A percentile compares a stretch with the other conserved stretches of the same genome.
Conservation (phyloP, 2,113 vertebrate genomes). For the Ia io region DNA sequence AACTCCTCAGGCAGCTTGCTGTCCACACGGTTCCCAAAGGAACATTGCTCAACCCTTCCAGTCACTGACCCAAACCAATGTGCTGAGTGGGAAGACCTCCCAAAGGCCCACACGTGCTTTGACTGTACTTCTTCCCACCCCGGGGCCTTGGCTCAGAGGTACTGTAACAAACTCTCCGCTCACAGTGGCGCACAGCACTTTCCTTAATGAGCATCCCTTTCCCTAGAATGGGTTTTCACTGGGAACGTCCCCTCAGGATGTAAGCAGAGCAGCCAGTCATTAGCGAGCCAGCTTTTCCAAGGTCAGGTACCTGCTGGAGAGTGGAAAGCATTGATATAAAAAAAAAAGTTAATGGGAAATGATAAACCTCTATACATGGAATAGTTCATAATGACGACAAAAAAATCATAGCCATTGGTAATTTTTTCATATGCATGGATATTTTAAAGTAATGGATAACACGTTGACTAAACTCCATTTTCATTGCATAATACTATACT, state of each 20-base stretch:
- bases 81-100: not conserved
- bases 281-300: not conserved
- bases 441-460: not conserved
- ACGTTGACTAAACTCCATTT: not conserved
- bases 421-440: not conserved
- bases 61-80: not conserved
- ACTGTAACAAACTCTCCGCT: not conserved
- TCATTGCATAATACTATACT: not conserved
- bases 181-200: not conserved
- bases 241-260: not conserved
- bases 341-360: not conserved
- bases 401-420: not conserved
- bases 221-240: not conserved
- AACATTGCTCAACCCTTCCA: not conserved
- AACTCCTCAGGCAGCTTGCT: not conserved
- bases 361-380: not conserved
- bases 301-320: not conserved
- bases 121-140: fast-evolving
- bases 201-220: not conserved
- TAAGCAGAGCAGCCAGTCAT: not conserved
- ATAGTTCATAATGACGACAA: not conserved
- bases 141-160: not conserved
- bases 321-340: not conserved
- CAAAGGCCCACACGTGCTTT: not conserved
- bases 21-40: not conserved